A percentile compares a stretch with the other conserved stretches of the same genome.
Conservation (phyloP, 2,797 vertebrate species). For the Rallus crepitans region DNA sequence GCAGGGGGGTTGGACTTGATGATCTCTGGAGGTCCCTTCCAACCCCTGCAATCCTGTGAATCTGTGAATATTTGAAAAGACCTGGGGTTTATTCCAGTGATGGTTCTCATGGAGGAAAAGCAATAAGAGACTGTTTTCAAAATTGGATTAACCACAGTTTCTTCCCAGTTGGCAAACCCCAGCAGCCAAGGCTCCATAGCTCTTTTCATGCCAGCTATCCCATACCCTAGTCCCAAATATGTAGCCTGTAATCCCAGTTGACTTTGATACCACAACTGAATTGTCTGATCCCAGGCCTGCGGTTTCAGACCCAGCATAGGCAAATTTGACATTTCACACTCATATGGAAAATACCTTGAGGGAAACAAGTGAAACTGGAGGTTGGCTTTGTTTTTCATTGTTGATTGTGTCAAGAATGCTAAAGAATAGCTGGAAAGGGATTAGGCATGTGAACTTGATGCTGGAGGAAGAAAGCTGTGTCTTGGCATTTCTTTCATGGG, state of each 20-base stretch:
- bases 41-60: too few relatives aligned
- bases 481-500: not conserved
- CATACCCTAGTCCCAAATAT: not conserved
- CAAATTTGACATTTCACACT: not conserved
- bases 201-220: not conserved
- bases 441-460: not conserved
- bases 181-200: not conserved
- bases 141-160: not conserved
- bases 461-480: not conserved
- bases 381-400: not conserved
- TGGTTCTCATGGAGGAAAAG: not conserved
- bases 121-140: not conserved
- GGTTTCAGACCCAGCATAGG: not conserved
- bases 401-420: not conserved
- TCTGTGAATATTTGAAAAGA: not conserved
- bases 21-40: too few relatives aligned
- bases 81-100: not conserved
- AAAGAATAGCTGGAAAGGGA: not conserved
- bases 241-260: not conserved
- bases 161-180: not conserved
- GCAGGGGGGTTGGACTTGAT: too few relatives aligned
- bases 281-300: not conserved
- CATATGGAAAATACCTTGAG: constrained; percentile 9
- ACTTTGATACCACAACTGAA: not conserved
- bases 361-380: not conserved